Conservation (phyloP, 2,113 vertebrate genomes). For the Engraulis encrasicolus region DNA sequence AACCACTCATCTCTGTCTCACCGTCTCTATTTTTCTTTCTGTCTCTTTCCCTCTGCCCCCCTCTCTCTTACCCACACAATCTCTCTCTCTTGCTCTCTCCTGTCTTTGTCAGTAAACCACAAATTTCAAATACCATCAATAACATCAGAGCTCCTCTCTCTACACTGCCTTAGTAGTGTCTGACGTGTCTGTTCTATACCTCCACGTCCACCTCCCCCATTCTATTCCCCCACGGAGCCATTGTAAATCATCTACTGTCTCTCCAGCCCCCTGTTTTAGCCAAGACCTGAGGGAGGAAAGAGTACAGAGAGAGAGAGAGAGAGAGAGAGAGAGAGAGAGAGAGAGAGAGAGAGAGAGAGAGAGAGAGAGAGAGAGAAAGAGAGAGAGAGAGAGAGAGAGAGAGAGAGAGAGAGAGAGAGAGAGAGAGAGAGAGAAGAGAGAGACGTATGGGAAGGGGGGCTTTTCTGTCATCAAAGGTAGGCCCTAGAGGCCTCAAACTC, state of each 20-base stretch:
- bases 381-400: neutral
- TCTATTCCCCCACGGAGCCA: constrained; percentile 59
- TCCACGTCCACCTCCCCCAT: constrained; percentile 41
- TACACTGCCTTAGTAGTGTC: neutral
- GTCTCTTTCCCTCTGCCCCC: neutral
- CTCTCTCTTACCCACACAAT: neutral
- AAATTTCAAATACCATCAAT: constrained; percentile 49
- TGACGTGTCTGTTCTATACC: constrained; percentile 51
- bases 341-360: constrained; percentile 29
- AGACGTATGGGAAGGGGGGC: neutral
- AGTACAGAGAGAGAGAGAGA: constrained; percentile 46
- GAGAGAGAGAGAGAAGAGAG: neutral
- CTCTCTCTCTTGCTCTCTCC: neutral
- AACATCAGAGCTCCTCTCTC: constrained; percentile 55
- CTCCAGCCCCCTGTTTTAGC: constrained; percentile 57
- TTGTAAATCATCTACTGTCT: constrained; percentile 71
- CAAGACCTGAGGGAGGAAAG: constrained; percentile 63
- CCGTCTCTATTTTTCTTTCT: neutral
- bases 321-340: neutral
- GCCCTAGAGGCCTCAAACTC: neutral
- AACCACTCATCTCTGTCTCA: neutral
- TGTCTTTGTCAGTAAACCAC: neutral
- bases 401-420: neutral
- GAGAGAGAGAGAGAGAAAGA: constrained; percentile 22
- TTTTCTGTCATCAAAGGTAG: neutral